Conservation (phyloP, 2,888 invertebrate species). For the Dinocampus coccinellae region DNA sequence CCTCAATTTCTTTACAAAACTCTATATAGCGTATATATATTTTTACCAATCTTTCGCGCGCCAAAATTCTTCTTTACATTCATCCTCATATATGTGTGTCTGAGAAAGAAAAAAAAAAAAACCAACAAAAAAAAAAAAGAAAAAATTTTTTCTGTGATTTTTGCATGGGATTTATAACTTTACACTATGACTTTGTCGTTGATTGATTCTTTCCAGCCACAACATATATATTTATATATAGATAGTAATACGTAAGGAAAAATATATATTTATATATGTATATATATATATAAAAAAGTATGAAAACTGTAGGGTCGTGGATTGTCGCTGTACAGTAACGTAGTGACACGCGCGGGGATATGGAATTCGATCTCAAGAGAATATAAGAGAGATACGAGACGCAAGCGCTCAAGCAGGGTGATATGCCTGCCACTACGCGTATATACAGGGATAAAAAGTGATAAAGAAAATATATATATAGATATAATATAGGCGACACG, state of each 20-base stretch:
- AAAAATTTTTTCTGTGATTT: not conserved
- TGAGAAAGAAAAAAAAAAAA: not conserved
- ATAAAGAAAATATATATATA: slow-evolving; percentile 41
- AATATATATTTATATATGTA: slow-evolving; percentile 18
- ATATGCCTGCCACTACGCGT: slow-evolving; percentile 2
- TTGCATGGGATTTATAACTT: slow-evolving; percentile 1
- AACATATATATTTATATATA: slow-evolving; percentile 10
- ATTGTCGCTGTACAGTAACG: slow-evolving; percentile 2
- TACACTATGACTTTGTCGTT: not conserved
- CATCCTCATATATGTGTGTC: not conserved
- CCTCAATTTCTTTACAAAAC: slow-evolving; percentile 15
- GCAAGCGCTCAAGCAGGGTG: not conserved
- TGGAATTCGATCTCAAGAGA: slow-evolving; percentile 38
- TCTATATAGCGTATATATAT: not conserved
- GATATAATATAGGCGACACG: slow-evolving; percentile 10
- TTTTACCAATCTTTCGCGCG: no score
- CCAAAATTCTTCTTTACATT: not conserved
- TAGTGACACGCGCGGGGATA: slow-evolving; percentile 14
- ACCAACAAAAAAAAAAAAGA: not conserved
- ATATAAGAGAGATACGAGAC: slow-evolving; percentile 28
- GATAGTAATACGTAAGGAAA: not conserved
- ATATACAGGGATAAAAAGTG: slow-evolving; percentile 45
- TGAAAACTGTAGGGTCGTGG: not conserved
- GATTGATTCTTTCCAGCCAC: slow-evolving; percentile 7
- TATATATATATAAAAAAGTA: slow-evolving; percentile 23